Percentiles rank a stretch among this genome's conserved stretches.
phyloP scores from a whole-genome alignment of 2,888 invertebrate genomes.

The Choristoneura rosaceana region DNA sequence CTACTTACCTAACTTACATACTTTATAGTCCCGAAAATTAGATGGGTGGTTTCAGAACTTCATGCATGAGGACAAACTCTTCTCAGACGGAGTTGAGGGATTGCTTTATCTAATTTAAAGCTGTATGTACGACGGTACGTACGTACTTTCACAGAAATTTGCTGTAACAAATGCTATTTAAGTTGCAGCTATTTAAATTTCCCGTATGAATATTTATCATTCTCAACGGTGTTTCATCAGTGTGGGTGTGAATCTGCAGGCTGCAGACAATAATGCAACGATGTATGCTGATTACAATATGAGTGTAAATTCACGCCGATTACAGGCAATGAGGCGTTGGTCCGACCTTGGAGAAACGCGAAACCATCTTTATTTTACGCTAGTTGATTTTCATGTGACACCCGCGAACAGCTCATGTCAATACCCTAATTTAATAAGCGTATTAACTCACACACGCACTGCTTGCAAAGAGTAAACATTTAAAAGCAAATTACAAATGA shows the following conservation, averaged over 20 bases:
- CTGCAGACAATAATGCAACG: conserved; percentile 20
- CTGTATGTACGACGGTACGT: neutral
- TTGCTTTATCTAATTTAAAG: neutral
- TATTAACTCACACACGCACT: conserved; percentile 5
- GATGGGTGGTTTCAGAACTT: too few species aligned
- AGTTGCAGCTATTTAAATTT: conserved; percentile 32
- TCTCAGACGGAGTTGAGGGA: neutral
- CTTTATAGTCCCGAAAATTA: too few species aligned
- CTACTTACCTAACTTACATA: too few species aligned
- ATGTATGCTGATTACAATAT: conserved; percentile 36
- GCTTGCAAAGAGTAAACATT: neutral
- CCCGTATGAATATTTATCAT: conserved; percentile 39
- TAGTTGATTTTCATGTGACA: conserved; percentile 23
- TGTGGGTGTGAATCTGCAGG: conserved; percentile 30
- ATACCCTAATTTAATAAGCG: conserved; percentile 18
- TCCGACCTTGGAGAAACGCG: conserved; percentile 20
- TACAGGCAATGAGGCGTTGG: conserved; percentile 24
- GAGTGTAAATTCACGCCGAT: conserved; percentile 35
- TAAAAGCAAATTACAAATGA: neutral
- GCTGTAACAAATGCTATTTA: neutral
- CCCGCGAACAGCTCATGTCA: neutral
- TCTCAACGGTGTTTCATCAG: conserved; percentile 32
- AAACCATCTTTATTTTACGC: conserved; percentile 25
- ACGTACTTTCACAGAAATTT: conserved; percentile 5
- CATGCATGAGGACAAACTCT: too few species aligned